Conservation (phyloP, 2,113 vertebrate species). For the Cyanocitta stelleri region DNA sequence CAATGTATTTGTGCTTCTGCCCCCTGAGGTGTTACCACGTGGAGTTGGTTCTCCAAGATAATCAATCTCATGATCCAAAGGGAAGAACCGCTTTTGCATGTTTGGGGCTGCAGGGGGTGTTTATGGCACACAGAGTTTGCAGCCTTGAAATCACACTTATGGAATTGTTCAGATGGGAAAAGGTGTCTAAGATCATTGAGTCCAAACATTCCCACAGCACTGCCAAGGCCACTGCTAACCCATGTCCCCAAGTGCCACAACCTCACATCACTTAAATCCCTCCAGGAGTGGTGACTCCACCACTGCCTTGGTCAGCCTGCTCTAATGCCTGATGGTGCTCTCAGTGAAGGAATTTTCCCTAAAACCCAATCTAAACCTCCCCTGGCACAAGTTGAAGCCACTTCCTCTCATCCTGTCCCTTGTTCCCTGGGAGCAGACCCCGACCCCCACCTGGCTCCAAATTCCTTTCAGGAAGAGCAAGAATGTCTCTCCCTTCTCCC, state of each 20-base stretch:
- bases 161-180: not conserved
- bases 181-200: accelerated
- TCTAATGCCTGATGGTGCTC: not conserved
- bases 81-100: not conserved
- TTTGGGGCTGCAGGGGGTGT: not conserved
- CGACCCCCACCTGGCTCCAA: not conserved
- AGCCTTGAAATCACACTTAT: not conserved
- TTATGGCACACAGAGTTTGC: not conserved
- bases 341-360: not conserved
- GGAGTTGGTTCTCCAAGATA: accelerated
- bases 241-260: not conserved
- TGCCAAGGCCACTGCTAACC: not conserved
- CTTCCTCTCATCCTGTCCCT: not conserved
- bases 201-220: not conserved
- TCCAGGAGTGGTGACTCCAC: no score
- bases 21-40: not conserved
- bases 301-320: not conserved
- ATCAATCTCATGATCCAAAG: not conserved
- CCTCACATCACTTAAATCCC: accelerated
- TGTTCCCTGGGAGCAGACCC: not conserved
- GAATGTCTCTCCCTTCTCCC: not conserved
- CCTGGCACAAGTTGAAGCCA: not conserved
- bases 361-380: not conserved
- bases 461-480: accelerated
- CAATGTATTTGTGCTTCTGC: not conserved